Conservation (phyloP, 2,888 invertebrate species). For the Hypolimnas misippus region DNA sequence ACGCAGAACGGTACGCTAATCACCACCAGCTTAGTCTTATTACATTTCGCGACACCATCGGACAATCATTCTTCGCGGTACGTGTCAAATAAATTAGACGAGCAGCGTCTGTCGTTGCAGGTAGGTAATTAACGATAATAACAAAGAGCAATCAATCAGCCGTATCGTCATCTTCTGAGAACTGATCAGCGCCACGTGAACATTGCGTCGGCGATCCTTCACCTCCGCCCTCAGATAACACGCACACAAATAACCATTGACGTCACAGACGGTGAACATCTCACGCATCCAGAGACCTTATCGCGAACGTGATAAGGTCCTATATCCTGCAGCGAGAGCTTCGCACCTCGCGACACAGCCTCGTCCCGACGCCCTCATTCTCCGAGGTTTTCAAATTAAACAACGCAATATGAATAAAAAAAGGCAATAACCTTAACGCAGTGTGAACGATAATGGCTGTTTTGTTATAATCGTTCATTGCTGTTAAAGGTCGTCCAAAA, state of each 20-base stretch:
- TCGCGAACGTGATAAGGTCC: constrained; percentile 44
- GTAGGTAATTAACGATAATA: constrained; percentile 41
- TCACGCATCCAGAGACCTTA: constrained; percentile 43
- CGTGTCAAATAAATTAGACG: constrained; percentile 12
- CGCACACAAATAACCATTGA: constrained; percentile 50
- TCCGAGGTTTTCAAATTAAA: constrained; percentile 62
- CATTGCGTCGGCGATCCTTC: constrained; percentile 68
- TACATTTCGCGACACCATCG: not conserved
- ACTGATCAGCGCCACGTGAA: constrained; percentile 62
- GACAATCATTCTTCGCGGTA: constrained; percentile 5
- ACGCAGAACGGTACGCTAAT: constrained; percentile 1
- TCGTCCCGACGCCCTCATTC: constrained; percentile 69
- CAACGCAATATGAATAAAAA: constrained; percentile 62
- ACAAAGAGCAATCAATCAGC: constrained; percentile 77
- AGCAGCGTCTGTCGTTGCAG: constrained; percentile 21
- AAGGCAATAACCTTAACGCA: constrained; percentile 39
- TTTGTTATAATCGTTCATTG: constrained; percentile 23
- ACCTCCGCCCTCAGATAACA: constrained; percentile 65
- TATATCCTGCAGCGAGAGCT: constrained; percentile 42
- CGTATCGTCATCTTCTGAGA: constrained; percentile 58
- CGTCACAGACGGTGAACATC: constrained; percentile 34
- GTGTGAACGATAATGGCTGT: constrained; percentile 10
- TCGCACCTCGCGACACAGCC: constrained; percentile 52
- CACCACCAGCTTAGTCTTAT: not conserved
- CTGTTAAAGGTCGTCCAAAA: constrained; percentile 14